Percentiles rank a stretch among this genome's conserved stretches.
phyloP scores from a whole-genome alignment of 2,113 vertebrate species.

The Prietella phreatophila region DNA sequence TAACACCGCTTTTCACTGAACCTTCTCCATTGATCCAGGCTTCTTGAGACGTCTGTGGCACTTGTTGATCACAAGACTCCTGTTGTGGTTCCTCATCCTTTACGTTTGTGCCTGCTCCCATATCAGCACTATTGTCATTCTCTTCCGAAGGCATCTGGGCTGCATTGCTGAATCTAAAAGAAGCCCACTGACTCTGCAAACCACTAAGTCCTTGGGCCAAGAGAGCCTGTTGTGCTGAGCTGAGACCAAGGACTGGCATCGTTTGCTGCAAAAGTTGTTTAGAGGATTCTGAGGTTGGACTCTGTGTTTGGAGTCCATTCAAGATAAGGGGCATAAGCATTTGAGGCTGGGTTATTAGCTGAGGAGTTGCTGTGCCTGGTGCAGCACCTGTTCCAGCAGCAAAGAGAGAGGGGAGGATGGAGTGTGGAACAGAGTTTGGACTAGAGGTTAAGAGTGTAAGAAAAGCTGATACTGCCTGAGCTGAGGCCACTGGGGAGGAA shows the following conservation, averaged over 20 bases:
- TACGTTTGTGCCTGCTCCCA: slow-evolving; percentile 40
- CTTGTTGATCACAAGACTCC: slow-evolving; percentile 32
- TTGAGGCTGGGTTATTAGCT: slow-evolving; percentile 74
- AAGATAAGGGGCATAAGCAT: slow-evolving; percentile 77
- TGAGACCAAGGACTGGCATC: slow-evolving; percentile 74
- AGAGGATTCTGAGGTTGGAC: slow-evolving; percentile 66
- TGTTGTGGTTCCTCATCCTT: slow-evolving; percentile 37
- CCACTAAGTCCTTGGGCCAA: slow-evolving; percentile 74
- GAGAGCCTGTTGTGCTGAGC: slow-evolving; percentile 74
- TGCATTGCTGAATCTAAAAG: slow-evolving; percentile 57
- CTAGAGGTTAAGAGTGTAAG: slow-evolving; percentile 76
- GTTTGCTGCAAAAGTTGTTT: slow-evolving; percentile 72
- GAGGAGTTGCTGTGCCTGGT: slow-evolving; percentile 62
- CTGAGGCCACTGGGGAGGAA: slow-evolving; percentile 73
- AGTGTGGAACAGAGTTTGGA: slow-evolving; percentile 68
- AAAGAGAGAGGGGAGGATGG: slow-evolving; percentile 70
- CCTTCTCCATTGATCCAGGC: slow-evolving; percentile 5
- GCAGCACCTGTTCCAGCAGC: slow-evolving; percentile 60
- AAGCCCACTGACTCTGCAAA: slow-evolving; percentile 73
- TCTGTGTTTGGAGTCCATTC: slow-evolving; percentile 72
- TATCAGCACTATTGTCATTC: slow-evolving; percentile 53
- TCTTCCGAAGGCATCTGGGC: slow-evolving; percentile 57
- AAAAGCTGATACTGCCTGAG: slow-evolving; percentile 76
- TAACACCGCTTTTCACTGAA: slow-evolving; percentile 47
- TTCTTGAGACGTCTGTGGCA: slow-evolving; percentile 39